phyloP scores from a whole-genome alignment of 2,888 invertebrate species.

The Plutella xylostella region DNA sequence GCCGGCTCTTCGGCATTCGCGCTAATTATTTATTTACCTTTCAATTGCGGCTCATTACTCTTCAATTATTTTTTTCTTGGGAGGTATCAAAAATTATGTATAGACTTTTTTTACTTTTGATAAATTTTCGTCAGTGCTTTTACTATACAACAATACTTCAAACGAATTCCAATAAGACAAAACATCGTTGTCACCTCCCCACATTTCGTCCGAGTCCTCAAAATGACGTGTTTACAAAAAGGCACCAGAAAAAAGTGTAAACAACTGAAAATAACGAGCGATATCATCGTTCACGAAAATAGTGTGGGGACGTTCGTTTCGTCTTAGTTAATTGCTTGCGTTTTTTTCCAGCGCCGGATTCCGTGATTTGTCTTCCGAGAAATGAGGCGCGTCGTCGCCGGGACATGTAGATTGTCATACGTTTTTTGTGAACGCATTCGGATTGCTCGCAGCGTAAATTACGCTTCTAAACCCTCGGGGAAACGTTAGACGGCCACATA shows the following conservation, averaged over 20 bases:
- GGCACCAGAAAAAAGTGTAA: too few species aligned
- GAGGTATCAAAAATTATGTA: too few species aligned
- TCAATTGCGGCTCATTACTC: too few species aligned
- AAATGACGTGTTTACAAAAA: constrained; percentile 38
- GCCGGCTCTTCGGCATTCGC: too few species aligned
- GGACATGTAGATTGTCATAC: constrained; percentile 48
- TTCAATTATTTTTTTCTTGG: too few species aligned
- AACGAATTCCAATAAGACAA: too few species aligned
- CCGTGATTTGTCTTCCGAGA: constrained; percentile 68
- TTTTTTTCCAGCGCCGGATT: constrained; percentile 59
- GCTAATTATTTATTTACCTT: too few species aligned
- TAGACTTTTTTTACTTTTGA: too few species aligned
- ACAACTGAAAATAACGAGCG: constrained; percentile 51
- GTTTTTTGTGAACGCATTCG: constrained; percentile 47
- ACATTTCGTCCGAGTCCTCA: constrained; percentile 16
- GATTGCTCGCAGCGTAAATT: constrained; percentile 61
- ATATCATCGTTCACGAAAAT: constrained; percentile 53
- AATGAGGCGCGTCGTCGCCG: constrained; percentile 69
- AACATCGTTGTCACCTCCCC: too few species aligned
- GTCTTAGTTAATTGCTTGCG: constrained; percentile 62
- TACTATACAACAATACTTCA: too few species aligned
- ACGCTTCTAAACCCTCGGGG: constrained; percentile 61
- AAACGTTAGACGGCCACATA: constrained; percentile 63
- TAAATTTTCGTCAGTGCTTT: too few species aligned
- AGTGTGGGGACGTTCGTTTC: constrained; percentile 34